These are phyloP conservation scores for Acropora tenuis DNA, from an alignment of 64 coral and sea anemone species.

Conservation along the genomic window DNA sequence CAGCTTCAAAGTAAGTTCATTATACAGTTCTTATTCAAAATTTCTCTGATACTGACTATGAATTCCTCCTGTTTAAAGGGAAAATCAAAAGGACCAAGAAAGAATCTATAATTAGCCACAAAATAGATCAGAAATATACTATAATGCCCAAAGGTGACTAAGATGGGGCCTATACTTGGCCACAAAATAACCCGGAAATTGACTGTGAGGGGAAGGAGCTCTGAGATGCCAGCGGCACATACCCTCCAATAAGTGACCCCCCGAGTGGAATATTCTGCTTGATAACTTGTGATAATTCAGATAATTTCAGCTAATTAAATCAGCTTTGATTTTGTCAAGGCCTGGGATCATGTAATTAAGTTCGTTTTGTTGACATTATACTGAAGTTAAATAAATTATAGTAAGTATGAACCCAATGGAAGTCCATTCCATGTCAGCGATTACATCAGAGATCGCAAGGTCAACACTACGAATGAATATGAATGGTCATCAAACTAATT, in stretches of 20 bases:
- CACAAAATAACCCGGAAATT: neutral
- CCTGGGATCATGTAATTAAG: constrained; percentile 46
- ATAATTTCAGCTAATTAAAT: neutral
- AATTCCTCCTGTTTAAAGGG: neutral
- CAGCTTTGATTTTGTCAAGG: constrained; percentile 3
- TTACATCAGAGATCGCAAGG: neutral
- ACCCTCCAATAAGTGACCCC: neutral
- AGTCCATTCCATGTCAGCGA: neutral
- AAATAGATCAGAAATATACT: neutral
- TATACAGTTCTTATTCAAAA: neutral
- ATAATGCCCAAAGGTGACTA: neutral
- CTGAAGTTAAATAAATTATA: constrained; percentile 7
- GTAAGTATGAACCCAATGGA: neutral
- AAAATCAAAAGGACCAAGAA: neutral
- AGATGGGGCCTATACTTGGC: neutral
- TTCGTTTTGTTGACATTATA: constrained; percentile 18
- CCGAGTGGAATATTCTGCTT: neutral
- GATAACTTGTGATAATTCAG: neutral
- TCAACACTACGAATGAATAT: neutral
- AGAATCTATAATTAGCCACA: neutral
- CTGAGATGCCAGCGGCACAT: neutral
- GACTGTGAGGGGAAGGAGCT: neutral
- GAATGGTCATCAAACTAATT: neutral
- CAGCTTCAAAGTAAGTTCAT: neutral
- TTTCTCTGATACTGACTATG: neutral